A percentile compares a stretch with the other conserved stretches of the same genome.
These are phyloP conservation scores for Loxodonta africana DNA, from an alignment of 2,113 vertebrate species.

Conservation along the genomic window DNA sequence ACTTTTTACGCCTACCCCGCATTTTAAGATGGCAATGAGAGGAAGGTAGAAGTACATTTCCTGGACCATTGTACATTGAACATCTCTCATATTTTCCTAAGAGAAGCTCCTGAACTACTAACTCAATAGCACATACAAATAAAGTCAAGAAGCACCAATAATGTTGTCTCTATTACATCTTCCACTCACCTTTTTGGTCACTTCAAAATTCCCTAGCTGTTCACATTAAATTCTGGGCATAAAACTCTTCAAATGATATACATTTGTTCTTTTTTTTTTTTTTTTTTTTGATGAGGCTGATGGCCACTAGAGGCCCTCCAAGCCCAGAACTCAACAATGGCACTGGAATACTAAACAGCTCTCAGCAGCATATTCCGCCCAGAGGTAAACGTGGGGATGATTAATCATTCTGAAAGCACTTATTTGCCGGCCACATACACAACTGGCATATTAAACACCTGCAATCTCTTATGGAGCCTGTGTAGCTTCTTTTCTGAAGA, in stretches of 20 bases:
- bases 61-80: background rate
- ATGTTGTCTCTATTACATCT: background rate
- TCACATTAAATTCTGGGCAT: constrained; percentile 26
- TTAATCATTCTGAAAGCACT: background rate
- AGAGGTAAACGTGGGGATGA: background rate
- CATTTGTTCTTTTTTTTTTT: background rate
- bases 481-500: background rate
- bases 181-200: background rate
- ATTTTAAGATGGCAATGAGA: background rate
- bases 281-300: constrained; percentile 35
- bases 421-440: constrained; percentile 1
- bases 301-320: constrained; percentile 86
- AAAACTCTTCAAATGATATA: constrained; percentile 41
- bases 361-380: background rate
- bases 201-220: background rate
- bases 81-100: background rate
- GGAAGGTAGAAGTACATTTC: background rate
- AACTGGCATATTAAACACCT: background rate
- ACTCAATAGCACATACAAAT: background rate
- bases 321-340: constrained; percentile 53
- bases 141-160: background rate
- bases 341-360: constrained; percentile 1
- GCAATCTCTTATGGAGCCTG: background rate
- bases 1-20: background rate
- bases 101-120: background rate